phyloP scores from a whole-genome alignment of 2,888 invertebrate genomes.

The Euspilapteryx auroguttella region DNA sequence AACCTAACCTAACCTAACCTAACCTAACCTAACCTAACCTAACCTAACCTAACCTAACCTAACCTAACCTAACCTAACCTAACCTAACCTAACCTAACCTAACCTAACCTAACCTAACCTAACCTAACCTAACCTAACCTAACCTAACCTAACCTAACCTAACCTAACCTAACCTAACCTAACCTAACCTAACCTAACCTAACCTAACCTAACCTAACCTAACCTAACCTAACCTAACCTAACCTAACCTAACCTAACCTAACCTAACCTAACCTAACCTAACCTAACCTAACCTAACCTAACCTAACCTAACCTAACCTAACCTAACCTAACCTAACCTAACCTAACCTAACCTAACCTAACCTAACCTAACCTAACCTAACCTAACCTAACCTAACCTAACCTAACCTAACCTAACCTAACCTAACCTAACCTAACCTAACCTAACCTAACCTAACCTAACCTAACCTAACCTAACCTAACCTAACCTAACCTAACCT shows the following conservation, averaged over 20 bases:
- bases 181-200: neutral
- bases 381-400: constrained; percentile 3
- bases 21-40: too few relatives aligned
- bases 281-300: neutral
- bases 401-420: constrained; percentile 3
- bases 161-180: neutral
- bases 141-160: neutral
- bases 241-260: neutral
- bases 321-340: neutral
- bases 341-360: neutral
- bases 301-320: neutral
- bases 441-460: constrained; percentile 3
- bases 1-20: too few relatives aligned
- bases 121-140: neutral
- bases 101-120: too few relatives aligned
- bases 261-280: neutral
- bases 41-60: too few relatives aligned
- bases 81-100: too few relatives aligned
- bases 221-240: neutral
- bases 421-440: constrained; percentile 3
- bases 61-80: too few relatives aligned
- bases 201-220: neutral
- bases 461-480: constrained; percentile 3
- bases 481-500: constrained; percentile 3
- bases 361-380: neutral